A percentile compares a stretch with the other conserved stretches of the same genome.
phyloP scores from a whole-genome alignment of 1,140 invertebrate genomes.

The Brachionus rubens region DNA sequence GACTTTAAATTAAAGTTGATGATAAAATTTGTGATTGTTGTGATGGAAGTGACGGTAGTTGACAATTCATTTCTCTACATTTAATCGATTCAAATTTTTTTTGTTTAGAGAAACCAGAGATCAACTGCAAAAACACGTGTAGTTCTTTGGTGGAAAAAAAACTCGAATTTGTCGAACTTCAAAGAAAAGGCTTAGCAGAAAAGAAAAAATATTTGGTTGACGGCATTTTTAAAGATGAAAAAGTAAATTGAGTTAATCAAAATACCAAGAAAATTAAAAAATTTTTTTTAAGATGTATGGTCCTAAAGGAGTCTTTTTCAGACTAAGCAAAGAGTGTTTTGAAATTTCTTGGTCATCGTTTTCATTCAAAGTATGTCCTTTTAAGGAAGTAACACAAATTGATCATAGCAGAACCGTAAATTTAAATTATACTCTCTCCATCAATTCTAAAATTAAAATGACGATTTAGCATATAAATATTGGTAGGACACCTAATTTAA shows the following conservation, averaged over 20 bases:
- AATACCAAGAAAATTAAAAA: background rate
- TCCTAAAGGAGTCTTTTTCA: slow-evolving; percentile 19
- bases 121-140: slow-evolving; percentile 14
- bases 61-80: background rate
- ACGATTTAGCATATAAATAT: background rate
- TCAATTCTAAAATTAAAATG: background rate
- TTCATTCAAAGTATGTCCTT: slow-evolving; percentile 38
- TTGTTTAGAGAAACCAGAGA: background rate
- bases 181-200: background rate
- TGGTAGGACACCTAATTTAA: background rate
- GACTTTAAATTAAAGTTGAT: slow-evolving; percentile 4
- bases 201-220: slow-evolving; percentile 39
- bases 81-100: background rate
- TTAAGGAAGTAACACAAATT: background rate
- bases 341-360: background rate
- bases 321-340: slow-evolving; percentile 9
- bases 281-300: slow-evolving; percentile 23
- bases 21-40: slow-evolving; percentile 46
- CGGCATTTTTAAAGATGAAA: background rate
- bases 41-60: slow-evolving; percentile 43
- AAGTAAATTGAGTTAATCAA: background rate
- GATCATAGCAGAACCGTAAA: background rate
- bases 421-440: background rate
- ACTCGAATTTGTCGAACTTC: background rate
- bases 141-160: background rate